A percentile compares a stretch with the other conserved stretches of the same genome.
These are phyloP conservation scores for Anniella stebbinsi DNA, from an alignment of 2,797 vertebrate species.

Conservation along the genomic window DNA sequence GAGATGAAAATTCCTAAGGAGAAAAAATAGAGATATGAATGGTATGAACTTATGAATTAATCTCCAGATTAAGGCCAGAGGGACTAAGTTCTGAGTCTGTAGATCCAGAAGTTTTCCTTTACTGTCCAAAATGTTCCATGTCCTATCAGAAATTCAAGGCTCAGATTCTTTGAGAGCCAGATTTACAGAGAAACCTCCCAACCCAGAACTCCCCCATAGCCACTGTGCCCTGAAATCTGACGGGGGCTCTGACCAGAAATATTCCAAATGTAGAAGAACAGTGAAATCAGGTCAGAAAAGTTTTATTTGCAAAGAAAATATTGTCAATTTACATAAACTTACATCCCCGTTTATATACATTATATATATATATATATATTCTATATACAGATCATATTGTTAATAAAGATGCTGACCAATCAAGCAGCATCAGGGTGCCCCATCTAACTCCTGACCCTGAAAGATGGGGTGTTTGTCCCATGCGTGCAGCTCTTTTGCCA, in stretches of 20 bases:
- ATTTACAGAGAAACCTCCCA: no score
- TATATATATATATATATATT: conserved; percentile 74
- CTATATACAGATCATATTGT: conserved; percentile 75
- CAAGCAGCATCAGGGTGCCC: conserved; percentile 41
- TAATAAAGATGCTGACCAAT: conserved; percentile 56
- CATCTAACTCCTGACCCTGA: background rate
- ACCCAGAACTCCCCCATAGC: no score
- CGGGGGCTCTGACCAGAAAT: background rate
- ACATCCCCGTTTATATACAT: conserved; percentile 81
- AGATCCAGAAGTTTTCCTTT: no score
- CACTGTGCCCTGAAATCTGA: no score
- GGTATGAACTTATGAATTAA: no score
- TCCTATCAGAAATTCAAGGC: background rate
- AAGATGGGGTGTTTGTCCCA: background rate
- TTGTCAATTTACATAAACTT: conserved; percentile 80
- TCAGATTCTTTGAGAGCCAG: background rate
- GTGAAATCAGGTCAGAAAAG: background rate
- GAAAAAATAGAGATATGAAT: no score
- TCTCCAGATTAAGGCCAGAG: no score
- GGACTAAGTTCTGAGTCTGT: no score
- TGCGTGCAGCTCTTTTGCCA: conserved; percentile 15
- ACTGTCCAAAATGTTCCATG: background rate
- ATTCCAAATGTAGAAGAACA: background rate
- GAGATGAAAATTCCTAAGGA: no score
- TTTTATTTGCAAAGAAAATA: conserved; percentile 79